Conservation (phyloP, 1,140 invertebrate species). For the Hestina assimilis region DNA sequence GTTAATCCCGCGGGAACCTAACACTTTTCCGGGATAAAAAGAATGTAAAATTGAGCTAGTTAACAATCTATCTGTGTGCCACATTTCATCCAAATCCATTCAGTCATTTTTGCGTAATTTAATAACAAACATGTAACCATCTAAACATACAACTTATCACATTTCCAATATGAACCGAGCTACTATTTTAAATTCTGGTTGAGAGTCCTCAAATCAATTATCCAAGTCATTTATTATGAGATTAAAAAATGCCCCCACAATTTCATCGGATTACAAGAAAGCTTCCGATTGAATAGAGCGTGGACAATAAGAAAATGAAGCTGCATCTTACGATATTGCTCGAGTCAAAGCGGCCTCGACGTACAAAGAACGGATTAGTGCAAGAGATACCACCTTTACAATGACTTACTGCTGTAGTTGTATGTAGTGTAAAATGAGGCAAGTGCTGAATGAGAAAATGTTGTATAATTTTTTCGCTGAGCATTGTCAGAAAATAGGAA, state of each 20-base stretch:
- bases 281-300: constrained; percentile 14
- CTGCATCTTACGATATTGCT: constrained; percentile 20
- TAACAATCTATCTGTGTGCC: too few species aligned
- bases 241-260: not conserved
- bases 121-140: too few species aligned
- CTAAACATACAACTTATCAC: too few species aligned
- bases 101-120: too few species aligned
- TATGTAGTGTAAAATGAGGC: constrained; percentile 1
- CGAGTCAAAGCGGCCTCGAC: constrained; percentile 11
- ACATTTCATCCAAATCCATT: too few species aligned
- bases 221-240: not conserved
- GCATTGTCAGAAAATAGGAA: not conserved
- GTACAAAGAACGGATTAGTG: constrained; percentile 21
- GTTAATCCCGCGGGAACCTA: too few species aligned
- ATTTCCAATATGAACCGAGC: too few species aligned
- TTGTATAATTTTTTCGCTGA: not conserved
- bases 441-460: not conserved
- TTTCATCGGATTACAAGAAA: not conserved
- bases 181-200: too few species aligned
- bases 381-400: not conserved
- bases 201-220: not conserved
- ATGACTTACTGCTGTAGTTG: not conserved
- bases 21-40: too few species aligned
- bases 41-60: too few species aligned
- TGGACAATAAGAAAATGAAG: constrained; percentile 12